These are phyloP conservation scores for Rhagium mordax DNA, from an alignment of 2,888 invertebrate genomes.

Conservation along the genomic window DNA sequence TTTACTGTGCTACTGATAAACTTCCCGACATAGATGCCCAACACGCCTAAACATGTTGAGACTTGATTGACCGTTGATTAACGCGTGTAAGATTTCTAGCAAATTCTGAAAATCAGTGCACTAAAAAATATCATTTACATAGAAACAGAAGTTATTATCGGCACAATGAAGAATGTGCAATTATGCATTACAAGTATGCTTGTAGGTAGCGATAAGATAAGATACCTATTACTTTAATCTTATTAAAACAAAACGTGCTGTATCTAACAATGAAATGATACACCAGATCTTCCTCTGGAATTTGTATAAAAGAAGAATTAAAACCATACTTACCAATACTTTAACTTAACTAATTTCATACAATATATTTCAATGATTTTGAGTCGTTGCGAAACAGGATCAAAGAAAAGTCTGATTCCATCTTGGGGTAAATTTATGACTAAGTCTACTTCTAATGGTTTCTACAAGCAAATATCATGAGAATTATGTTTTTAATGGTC, in stretches of 20 bases:
- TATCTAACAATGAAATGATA: neutral
- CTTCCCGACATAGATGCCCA: too few relatives aligned
- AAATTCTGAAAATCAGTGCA: too few relatives aligned
- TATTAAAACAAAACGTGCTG: neutral
- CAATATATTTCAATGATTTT: slow-evolving; percentile 98
- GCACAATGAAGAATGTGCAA: too few relatives aligned
- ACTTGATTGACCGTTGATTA: too few relatives aligned
- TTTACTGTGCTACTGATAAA: too few relatives aligned
- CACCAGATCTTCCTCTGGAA: neutral
- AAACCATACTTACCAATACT: slow-evolving; percentile 87
- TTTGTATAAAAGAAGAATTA: neutral
- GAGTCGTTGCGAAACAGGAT: slow-evolving; percentile 93
- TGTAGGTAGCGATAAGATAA: too few relatives aligned
- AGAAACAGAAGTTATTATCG: too few relatives aligned
- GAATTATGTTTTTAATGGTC: neutral
- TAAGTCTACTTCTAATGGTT: slow-evolving; percentile 95
- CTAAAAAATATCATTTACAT: too few relatives aligned
- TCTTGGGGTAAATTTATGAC: slow-evolving; percentile 97
- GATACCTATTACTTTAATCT: neutral
- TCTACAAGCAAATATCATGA: slow-evolving; percentile 75
- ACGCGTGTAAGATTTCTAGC: too few relatives aligned
- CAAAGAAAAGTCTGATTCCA: slow-evolving; percentile 97
- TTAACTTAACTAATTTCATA: slow-evolving; percentile 96
- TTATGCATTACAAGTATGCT: too few relatives aligned
- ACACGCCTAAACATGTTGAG: too few relatives aligned